Evolutionary conservation across 2,888 invertebrate genomes (phyloP).

Genomic region (Didymodactylos carnosus): DNA sequence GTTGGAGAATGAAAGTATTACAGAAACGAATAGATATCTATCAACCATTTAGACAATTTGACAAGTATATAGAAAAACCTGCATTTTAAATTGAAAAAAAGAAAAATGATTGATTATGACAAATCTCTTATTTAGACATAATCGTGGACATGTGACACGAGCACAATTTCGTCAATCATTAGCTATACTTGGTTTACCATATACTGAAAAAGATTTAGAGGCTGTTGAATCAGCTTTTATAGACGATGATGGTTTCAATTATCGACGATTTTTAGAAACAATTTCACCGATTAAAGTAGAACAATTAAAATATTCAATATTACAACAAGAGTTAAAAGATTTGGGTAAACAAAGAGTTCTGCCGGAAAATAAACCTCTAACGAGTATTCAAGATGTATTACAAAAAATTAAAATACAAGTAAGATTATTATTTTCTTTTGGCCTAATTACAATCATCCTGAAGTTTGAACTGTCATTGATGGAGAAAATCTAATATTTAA

Average conservation of each 20-base stretch:
- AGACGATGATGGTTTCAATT: constrained; percentile 30
- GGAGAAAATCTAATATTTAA: not conserved
- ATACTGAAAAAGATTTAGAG: not conserved
- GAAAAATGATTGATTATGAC: not conserved
- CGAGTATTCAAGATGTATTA: constrained; percentile 27
- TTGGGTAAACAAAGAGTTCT: constrained; percentile 22
- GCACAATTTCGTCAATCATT: constrained; percentile 29
- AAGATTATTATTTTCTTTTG: not conserved
- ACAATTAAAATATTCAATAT: not conserved
- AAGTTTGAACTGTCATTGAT: not conserved
- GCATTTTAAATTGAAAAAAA: not conserved
- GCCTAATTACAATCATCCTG: not conserved
- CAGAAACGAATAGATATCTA: constrained; percentile 28
- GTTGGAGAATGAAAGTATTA: constrained; percentile 23
- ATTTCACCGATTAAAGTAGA: constrained; percentile 22
- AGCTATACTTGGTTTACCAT: not conserved
- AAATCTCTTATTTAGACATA: constrained; percentile 22
- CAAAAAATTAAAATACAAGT: constrained; percentile 32
- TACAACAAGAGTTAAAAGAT: constrained; percentile 15
- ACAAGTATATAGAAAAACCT: constrained; percentile 22
- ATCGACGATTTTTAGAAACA: constrained; percentile 26
- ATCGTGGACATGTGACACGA: constrained; percentile 31
- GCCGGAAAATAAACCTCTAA: constrained; percentile 21
- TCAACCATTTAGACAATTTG: constrained; percentile 33
- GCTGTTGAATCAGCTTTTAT: constrained; percentile 3